These are phyloP conservation scores for Ibycter americanus DNA, from an alignment of 2,797 vertebrate species.

Conservation along the genomic window DNA sequence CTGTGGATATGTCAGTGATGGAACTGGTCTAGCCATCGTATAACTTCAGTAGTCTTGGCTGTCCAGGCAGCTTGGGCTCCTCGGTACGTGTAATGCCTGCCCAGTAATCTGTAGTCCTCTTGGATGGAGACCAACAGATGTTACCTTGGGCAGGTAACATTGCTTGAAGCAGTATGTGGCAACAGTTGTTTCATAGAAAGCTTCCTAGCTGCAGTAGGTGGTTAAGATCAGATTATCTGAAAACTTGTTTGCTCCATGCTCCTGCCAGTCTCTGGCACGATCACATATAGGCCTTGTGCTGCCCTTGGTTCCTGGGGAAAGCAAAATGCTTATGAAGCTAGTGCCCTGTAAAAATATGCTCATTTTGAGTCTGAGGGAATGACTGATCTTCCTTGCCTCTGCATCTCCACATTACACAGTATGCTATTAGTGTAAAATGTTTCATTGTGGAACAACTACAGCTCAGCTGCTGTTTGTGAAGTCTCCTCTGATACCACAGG, in stretches of 20 bases:
- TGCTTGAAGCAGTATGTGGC: background rate
- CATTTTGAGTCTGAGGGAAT: background rate
- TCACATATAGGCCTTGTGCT: background rate
- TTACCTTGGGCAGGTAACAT: background rate
- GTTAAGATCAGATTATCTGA: background rate
- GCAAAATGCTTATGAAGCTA: background rate
- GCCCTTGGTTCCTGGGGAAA: background rate
- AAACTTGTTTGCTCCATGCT: background rate
- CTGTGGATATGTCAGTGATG: background rate
- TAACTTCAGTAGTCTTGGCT: background rate
- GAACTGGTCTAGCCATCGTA: rapidly evolving
- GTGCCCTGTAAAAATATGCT: background rate
- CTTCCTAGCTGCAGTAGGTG: background rate
- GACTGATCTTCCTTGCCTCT: background rate
- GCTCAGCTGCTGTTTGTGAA: constrained; percentile 21
- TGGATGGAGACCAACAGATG: background rate
- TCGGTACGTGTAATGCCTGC: rapidly evolving
- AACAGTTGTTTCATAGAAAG: background rate
- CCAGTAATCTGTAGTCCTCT: background rate
- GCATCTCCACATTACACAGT: background rate
- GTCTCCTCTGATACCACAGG: background rate
- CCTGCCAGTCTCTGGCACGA: background rate
- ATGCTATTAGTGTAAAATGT: background rate
- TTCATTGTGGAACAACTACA: background rate
- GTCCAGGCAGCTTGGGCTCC: background rate